A percentile compares a stretch with the other conserved stretches of the same genome.
Evolutionary conservation across 2,113 vertebrate genomes (phyloP).

Genomic region (Pedetes capensis): DNA sequence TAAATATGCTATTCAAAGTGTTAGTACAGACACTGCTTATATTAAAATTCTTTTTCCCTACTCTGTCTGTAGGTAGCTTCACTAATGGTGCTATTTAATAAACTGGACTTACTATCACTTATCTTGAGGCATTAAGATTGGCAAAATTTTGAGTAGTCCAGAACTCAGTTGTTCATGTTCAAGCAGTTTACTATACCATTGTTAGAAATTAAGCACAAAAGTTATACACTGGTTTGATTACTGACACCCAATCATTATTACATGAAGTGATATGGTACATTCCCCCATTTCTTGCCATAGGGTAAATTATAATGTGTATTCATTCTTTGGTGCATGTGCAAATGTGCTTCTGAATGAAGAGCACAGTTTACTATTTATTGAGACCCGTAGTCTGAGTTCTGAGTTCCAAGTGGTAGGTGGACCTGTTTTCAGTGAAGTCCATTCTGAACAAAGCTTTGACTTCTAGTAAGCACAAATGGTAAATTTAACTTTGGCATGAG

Average conservation of each 20-base stretch:
- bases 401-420: slow-evolving; percentile 3
- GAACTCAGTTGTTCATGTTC: neutral
- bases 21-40: neutral
- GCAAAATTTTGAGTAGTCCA: neutral
- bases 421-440: neutral
- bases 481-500: slow-evolving; percentile 55
- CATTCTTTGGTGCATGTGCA: neutral
- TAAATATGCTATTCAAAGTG: neutral
- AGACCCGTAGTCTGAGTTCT: neutral
- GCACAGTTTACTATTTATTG: slow-evolving; percentile 7
- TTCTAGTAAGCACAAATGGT: slow-evolving; percentile 5
- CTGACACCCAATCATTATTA: neutral
- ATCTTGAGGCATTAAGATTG: neutral
- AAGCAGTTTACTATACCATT: neutral
- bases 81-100: neutral
- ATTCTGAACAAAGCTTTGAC: slow-evolving; percentile 30
- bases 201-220: neutral
- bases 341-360: slow-evolving; percentile 9
- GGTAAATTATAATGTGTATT: slow-evolving; percentile 47
- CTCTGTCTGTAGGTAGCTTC: neutral
- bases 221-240: slow-evolving; percentile 5
- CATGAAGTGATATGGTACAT: neutral
- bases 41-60: neutral
- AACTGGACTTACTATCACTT: neutral
- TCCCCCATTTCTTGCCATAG: neutral